Conservation (phyloP, 1,140 invertebrate genomes). For the Camponotus floridanus region DNA sequence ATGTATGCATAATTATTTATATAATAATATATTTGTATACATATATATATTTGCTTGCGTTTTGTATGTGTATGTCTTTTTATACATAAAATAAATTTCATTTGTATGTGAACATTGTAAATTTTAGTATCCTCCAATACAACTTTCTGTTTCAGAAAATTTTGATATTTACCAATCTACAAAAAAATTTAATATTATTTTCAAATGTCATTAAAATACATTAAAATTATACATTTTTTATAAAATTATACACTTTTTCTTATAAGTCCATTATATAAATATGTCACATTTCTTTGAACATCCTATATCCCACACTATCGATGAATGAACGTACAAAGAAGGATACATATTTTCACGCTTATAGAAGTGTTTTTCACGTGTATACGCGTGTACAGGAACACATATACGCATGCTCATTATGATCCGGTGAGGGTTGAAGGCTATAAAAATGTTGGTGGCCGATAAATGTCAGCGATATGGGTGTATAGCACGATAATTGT, state of each 20-base stretch:
- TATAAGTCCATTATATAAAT: neutral
- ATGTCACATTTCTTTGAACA: neutral
- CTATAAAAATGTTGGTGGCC: slow-evolving; percentile 65
- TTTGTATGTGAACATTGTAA: neutral
- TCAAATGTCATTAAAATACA: neutral
- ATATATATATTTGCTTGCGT: neutral
- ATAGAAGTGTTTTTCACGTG: neutral
- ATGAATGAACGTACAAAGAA: neutral
- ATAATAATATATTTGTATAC: neutral
- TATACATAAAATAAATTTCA: neutral
- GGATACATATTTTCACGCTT: neutral
- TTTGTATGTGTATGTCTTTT: neutral
- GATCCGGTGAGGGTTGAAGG: slow-evolving; percentile 1
- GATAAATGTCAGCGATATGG: slow-evolving; percentile 62
- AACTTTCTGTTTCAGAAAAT: neutral
- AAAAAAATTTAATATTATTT: neutral
- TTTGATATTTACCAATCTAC: neutral
- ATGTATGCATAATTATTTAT: neutral
- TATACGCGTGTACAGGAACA: neutral
- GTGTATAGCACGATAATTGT: slow-evolving; percentile 69
- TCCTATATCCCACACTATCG: neutral
- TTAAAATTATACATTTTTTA: neutral
- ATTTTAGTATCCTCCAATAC: neutral
- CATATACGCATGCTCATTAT: neutral
- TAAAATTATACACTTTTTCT: neutral